These are phyloP conservation scores for Helarctos malayanus DNA, from an alignment of 2,797 vertebrate genomes.

Conservation along the genomic window DNA sequence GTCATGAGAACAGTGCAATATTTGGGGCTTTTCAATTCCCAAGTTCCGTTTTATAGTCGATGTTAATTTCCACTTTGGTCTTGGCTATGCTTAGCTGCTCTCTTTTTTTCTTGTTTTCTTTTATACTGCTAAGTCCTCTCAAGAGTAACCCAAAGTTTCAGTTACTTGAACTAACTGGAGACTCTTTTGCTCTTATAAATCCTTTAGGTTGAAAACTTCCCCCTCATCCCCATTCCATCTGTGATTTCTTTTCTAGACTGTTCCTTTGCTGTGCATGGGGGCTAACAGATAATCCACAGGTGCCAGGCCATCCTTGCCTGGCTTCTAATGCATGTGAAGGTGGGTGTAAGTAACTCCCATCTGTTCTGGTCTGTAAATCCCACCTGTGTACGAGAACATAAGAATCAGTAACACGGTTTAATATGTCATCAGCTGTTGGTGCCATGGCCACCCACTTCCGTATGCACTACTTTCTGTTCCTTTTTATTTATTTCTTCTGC, in stretches of 20 bases:
- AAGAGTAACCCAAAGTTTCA: not conserved
- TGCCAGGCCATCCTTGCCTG: not conserved
- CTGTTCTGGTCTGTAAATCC: not conserved
- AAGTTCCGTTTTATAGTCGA: not conserved
- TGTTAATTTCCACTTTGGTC: not conserved
- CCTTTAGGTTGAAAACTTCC: not conserved
- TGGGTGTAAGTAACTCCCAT: too few species aligned
- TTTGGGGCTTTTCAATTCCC: not conserved
- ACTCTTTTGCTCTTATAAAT: not conserved
- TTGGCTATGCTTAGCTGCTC: not conserved
- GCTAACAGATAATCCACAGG: not conserved
- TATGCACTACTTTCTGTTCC: not conserved
- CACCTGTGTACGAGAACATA: not conserved
- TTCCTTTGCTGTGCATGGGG: not conserved
- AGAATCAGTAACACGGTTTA: not conserved
- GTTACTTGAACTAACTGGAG: not conserved
- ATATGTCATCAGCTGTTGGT: not conserved
- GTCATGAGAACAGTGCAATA: not conserved
- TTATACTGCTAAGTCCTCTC: not conserved
- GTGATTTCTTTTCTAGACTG: not conserved
- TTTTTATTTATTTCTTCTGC: not conserved
- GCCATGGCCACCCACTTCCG: not conserved
- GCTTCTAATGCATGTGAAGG: not conserved
- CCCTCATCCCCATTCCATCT: not conserved
- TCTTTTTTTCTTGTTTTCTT: not conserved